Evolutionary conservation across 2,113 vertebrate species (phyloP).

Genomic region (Percopsis transmontana): DNA sequence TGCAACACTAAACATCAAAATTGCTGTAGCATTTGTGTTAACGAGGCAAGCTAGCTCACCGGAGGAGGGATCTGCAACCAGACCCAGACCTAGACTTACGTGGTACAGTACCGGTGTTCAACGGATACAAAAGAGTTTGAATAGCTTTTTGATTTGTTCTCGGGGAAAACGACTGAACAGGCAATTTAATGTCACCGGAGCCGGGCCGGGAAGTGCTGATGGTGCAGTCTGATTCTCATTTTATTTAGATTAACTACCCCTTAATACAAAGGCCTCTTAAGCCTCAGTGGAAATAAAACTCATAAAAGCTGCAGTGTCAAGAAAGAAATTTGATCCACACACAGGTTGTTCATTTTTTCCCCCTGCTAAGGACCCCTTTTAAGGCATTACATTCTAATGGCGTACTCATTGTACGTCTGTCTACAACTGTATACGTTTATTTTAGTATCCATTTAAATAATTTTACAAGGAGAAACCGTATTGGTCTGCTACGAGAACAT

Average conservation of each 20-base stretch:
- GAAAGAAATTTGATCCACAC: constrained; percentile 45
- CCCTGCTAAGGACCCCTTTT: constrained; percentile 7
- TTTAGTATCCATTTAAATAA: constrained; percentile 20
- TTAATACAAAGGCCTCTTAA: constrained; percentile 68
- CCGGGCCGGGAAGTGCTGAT: constrained; percentile 71
- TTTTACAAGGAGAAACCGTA: constrained; percentile 30
- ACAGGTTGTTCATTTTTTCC: constrained; percentile 5
- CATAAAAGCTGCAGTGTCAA: constrained; percentile 67
- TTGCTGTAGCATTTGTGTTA: not conserved
- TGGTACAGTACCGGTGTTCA: constrained; percentile 31
- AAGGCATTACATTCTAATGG: constrained; percentile 10
- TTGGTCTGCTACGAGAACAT: not conserved
- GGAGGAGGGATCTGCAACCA: no score
- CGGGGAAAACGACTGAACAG: constrained; percentile 64
- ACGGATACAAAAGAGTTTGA: constrained; percentile 50
- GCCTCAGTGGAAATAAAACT: constrained; percentile 68
- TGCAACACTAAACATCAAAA: not conserved
- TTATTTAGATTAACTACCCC: constrained; percentile 77
- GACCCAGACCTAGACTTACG: constrained; percentile 39
- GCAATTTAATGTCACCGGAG: constrained; percentile 73
- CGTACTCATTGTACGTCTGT: not conserved
- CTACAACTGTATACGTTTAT: constrained; percentile 17
- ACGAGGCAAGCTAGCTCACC: constrained; percentile 1
- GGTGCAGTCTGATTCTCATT: constrained; percentile 67
- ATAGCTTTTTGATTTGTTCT: constrained; percentile 56